These are phyloP conservation scores for Colistium nudipinnis DNA, from an alignment of 2,113 vertebrate species.

Conservation along the genomic window DNA sequence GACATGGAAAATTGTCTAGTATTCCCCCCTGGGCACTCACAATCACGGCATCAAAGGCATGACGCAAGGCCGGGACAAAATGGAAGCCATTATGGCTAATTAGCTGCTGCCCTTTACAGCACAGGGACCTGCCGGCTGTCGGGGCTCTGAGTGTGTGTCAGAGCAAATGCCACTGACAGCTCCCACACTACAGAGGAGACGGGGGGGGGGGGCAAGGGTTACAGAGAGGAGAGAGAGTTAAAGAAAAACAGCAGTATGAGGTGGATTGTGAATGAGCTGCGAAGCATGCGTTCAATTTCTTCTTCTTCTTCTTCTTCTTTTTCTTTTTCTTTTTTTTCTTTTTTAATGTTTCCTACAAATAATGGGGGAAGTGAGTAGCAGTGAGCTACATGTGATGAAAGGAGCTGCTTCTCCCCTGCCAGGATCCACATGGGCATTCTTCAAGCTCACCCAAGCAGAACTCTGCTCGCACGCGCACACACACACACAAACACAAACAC, in stretches of 20 bases:
- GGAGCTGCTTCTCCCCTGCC: slow-evolving; percentile 64
- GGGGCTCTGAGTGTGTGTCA: slow-evolving; percentile 58
- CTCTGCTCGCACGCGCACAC: slow-evolving; percentile 42
- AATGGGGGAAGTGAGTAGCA: slow-evolving; percentile 48
- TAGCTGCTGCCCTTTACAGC: slow-evolving; percentile 73
- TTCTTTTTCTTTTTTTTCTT: neutral
- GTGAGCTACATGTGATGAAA: slow-evolving; percentile 74
- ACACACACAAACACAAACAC: slow-evolving; percentile 32
- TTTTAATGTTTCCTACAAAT: slow-evolving; percentile 59
- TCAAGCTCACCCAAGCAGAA: slow-evolving; percentile 82
- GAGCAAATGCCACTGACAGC: slow-evolving; percentile 69
- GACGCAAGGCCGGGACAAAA: slow-evolving; percentile 76
- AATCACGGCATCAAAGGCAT: slow-evolving; percentile 77
- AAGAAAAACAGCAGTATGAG: slow-evolving; percentile 22
- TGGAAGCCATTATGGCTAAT: slow-evolving; percentile 79
- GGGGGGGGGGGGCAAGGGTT: neutral
- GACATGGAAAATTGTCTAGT: slow-evolving; percentile 68
- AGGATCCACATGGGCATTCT: slow-evolving; percentile 79
- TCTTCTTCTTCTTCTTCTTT: neutral
- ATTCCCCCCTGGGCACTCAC: slow-evolving; percentile 66
- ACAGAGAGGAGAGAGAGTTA: neutral
- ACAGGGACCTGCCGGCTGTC: slow-evolving; percentile 67
- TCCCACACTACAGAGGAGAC: slow-evolving; percentile 63
- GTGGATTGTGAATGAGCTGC: slow-evolving; percentile 36
- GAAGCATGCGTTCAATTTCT: slow-evolving; percentile 60